Base-by-base conservation (phyloP, 2,797 vertebrate species). In the Triplophysa yarkandensis region DNA sequence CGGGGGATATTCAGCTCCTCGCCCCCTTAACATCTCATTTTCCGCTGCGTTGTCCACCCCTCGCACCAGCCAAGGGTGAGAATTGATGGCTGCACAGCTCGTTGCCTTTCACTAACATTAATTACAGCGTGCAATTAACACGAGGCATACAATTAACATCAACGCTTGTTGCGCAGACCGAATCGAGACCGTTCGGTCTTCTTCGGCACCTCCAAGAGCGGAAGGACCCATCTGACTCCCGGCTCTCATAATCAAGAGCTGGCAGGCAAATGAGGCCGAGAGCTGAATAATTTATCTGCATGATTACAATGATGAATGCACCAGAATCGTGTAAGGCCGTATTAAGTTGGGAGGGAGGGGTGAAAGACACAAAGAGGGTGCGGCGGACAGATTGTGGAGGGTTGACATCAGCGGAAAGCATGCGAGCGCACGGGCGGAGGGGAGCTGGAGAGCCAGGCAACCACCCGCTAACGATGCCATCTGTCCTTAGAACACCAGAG, bases 291-390 rank as follows among this genome's bases (percentile, higher is more conserved):
- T 91, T 92, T 87, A 93, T 77, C 79, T 88, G 79, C 83, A 84
- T 90, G 89, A 92, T 91, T 90, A 90, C 86, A 83, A 78, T 90
- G 89, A 92, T 90, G 86, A 89, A 91, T 89, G 90, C 80, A 70
- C 81, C 77, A 79, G 86, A 88, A 82, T 88, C 84, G 84, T 80
- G 72, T 85, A 64, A 54, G 44, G 50, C 85, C 84, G 85, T 83
- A 86, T 82, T 77, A 80, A 82, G 74, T 69, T 25, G 81, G 76
- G 75, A 82, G 3, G 74, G 83, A n/a, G 75, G 78, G 76, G 7
- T n/a, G 44, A 79, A 71, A 57, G 80, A 74, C 83, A 87, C 83
- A 86, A 85, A 83, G 80, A 79, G 78, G 84, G 74, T 28, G 68
- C 6, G 69, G n/a, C 4, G 43, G 43, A 74, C 61, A 63, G 55